Conservation (phyloP, 1,140 invertebrate genomes). For the Teleopsis dalmanni region DNA sequence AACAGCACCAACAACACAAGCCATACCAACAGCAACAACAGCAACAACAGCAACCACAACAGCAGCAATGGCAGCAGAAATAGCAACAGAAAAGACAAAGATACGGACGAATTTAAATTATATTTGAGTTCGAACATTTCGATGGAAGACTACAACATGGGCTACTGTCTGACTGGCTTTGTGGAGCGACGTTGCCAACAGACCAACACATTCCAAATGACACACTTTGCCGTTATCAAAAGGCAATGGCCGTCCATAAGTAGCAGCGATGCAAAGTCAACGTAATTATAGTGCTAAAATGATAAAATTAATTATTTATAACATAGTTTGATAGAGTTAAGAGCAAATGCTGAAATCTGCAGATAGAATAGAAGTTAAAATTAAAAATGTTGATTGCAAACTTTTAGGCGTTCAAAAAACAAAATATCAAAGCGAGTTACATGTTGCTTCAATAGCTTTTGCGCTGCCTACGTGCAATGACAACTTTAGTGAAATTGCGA, state of each 20-base stretch:
- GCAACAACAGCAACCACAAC: background rate
- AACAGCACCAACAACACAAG: background rate
- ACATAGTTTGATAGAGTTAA: too few relatives aligned
- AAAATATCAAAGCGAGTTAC: too few relatives aligned
- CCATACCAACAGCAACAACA: background rate
- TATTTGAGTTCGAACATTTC: constrained; percentile 43
- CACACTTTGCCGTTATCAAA: constrained; percentile 77
- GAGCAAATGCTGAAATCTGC: too few relatives aligned
- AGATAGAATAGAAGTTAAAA: too few relatives aligned
- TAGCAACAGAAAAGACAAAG: constrained; percentile 7
- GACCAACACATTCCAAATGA: constrained; percentile 71
- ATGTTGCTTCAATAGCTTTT: too few relatives aligned
- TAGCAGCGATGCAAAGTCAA: constrained; percentile 26
- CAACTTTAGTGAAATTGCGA: too few relatives aligned
- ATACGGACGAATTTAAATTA: constrained; percentile 38
- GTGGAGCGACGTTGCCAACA: constrained; percentile 71
- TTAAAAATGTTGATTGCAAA: too few relatives aligned
- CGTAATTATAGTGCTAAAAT: constrained; percentile 15
- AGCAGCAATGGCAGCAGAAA: background rate
- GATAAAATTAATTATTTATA: too few relatives aligned
- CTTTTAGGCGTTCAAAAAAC: too few relatives aligned
- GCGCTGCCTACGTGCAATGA: too few relatives aligned
- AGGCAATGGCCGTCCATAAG: constrained; percentile 45
- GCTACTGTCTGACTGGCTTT: constrained; percentile 79
- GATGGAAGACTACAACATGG: constrained; percentile 77